phyloP scores from a whole-genome alignment of 2,113 vertebrate genomes.

The Charadrius vociferus region DNA sequence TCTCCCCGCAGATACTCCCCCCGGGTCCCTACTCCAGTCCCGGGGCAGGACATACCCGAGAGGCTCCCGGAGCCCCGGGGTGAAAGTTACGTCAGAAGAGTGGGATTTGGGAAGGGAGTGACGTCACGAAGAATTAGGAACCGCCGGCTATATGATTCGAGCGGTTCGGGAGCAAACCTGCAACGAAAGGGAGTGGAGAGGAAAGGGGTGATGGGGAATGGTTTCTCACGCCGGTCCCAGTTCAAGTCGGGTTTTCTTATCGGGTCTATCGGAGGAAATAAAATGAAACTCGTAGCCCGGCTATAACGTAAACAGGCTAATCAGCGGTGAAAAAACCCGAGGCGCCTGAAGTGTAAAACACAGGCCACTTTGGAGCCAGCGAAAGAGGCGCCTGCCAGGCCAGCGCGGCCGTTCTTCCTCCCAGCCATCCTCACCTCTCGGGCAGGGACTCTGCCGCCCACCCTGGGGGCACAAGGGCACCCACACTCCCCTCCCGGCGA shows the following conservation, averaged over 20 bases:
- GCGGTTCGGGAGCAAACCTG: not conserved
- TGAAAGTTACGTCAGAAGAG: not conserved
- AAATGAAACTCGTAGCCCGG: conserved; percentile 6
- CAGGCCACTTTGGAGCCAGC: conserved; percentile 11
- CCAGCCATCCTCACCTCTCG: not conserved
- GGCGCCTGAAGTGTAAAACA: conserved; percentile 18
- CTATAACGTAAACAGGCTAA: conserved; percentile 34
- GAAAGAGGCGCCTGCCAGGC: not conserved
- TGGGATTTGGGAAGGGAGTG: not conserved
- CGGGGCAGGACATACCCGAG: not conserved
- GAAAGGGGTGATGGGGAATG: not conserved
- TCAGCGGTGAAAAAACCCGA: not conserved
- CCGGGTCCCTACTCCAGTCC: too few relatives aligned
- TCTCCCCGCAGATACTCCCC: not conserved
- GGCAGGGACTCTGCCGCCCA: not conserved
- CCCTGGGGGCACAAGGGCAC: not conserved
- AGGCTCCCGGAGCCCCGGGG: not conserved
- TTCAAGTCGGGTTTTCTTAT: not conserved
- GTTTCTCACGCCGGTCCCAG: not conserved
- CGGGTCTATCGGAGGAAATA: not conserved
- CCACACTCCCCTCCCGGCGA: not conserved
- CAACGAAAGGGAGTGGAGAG: not conserved
- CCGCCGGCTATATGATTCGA: not conserved
- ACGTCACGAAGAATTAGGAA: not conserved
- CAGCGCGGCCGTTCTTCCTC: not conserved